Evolutionary conservation across 2,113 vertebrate genomes (phyloP).

Genomic region (Pardalotus punctatus): DNA sequence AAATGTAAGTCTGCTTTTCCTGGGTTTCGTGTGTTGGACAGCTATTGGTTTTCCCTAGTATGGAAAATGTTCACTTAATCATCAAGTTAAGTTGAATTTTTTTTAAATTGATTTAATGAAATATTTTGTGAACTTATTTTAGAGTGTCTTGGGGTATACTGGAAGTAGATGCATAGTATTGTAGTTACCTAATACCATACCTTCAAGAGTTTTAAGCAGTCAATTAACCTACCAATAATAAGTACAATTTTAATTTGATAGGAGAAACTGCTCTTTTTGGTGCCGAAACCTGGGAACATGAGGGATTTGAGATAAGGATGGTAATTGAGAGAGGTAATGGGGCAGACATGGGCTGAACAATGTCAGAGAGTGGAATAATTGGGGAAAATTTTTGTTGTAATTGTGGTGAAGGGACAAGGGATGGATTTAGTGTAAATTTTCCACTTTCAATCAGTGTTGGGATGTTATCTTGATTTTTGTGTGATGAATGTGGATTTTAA

Average conservation of each 20-base stretch:
- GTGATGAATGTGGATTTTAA: neutral
- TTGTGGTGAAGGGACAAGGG: neutral
- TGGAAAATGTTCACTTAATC: neutral
- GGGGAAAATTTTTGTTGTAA: neutral
- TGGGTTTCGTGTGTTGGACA: neutral
- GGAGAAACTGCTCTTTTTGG: neutral
- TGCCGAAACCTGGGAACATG: neutral
- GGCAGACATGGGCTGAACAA: neutral
- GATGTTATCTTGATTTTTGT: neutral
- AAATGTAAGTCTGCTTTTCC: constrained; percentile 74
- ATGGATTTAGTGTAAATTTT: neutral
- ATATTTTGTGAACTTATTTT: neutral
- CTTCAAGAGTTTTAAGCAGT: neutral
- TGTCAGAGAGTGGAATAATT: neutral
- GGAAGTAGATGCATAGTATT: neutral
- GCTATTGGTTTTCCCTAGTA: neutral
- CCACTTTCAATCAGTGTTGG: neutral
- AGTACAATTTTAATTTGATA: neutral
- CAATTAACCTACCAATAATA: neutral
- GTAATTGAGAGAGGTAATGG: neutral
- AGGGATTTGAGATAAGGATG: neutral
- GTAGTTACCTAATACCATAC: neutral
- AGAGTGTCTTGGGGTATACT: neutral
- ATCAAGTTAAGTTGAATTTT: neutral
- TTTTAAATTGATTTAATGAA: neutral